Percentiles rank a stretch among this genome's conserved stretches.
These are phyloP conservation scores for Trissolcus basalis DNA, from an alignment of 1,140 invertebrate genomes.

Conservation along the genomic window DNA sequence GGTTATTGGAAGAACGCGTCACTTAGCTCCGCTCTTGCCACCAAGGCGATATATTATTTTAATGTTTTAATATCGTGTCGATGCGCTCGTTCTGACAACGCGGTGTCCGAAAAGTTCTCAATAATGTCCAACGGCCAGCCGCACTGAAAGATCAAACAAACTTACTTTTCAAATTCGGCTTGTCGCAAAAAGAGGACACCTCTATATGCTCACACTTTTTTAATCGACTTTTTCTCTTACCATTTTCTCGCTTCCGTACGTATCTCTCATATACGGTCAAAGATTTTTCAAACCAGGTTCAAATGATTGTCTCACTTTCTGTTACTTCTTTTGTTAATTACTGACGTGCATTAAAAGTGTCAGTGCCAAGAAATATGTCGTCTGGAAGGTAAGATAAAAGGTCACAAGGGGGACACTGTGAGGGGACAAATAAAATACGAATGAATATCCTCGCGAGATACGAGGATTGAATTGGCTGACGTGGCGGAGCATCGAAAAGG, in stretches of 20 bases:
- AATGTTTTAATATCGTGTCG: slow-evolving; percentile 76
- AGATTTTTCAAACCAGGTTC: no score
- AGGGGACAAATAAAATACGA: slow-evolving; percentile 47
- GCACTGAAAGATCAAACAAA: slow-evolving; percentile 24
- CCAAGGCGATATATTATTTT: slow-evolving; percentile 73
- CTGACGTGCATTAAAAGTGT: not conserved
- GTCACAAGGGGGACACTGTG: slow-evolving; percentile 8
- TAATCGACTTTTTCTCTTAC: no score
- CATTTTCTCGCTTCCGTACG: no score
- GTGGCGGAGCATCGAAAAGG: slow-evolving; percentile 67
- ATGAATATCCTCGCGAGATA: slow-evolving; percentile 59
- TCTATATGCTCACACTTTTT: no score
- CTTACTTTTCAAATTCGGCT: slow-evolving; percentile 5
- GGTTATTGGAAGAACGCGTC: slow-evolving; percentile 67
- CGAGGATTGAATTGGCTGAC: slow-evolving; percentile 63
- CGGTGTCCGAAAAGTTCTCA: slow-evolving; percentile 68
- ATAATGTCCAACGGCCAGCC: slow-evolving; percentile 44
- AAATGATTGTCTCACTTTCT: not conserved
- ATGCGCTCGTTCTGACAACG: slow-evolving; percentile 72
- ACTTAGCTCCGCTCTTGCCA: slow-evolving; percentile 62
- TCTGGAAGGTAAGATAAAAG: slow-evolving; percentile 27
- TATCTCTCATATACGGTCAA: no score
- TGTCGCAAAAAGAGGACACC: no score
- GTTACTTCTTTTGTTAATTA: slow-evolving; percentile 9
- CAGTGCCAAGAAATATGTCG: slow-evolving; percentile 37